Evolutionary conservation across 2,888 invertebrate genomes (phyloP), one percentile per base, ranked within the genome.

Genomic region (Oxycera nigricornis): DNA sequence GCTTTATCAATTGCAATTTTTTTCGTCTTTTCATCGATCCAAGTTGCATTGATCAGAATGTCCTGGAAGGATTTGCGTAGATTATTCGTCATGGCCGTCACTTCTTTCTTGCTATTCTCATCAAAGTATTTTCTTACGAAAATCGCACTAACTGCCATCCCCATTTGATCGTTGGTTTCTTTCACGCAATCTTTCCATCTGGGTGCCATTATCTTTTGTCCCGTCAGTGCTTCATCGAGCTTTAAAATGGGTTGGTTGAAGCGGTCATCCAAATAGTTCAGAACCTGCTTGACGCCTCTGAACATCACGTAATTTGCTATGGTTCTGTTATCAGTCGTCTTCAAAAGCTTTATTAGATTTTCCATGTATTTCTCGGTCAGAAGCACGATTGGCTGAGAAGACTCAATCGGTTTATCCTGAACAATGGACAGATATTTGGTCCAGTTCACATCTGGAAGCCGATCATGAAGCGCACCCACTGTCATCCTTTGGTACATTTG

Each of bases 21-120:
- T 76, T 92, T 89, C 0, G 97, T 97, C 81, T 94, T 92, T 2
- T 88, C 86, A 81, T 97, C 97, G 96, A 97, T 97, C 98, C 97
- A 98, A 68, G 91, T 89, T 73, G 95, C 85, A 76, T 93, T 91
- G 77, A 90, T 89, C 6, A 98, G 88, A 81, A 96, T 93, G 72
- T 89, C 88, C 81, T 93, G 93, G 84, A 98, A 97, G 0, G 97
- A 94, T 30, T 89, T 89, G 35, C 94, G 87, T 0, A 97, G 88
- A 81, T 94, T 91, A 79, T 92, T 90, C 39, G 97, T 95, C 95
- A 97, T 96, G 41, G 90, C 88, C 83, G 94, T 92, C 0, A 95
- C 95, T n/a, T 79, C 78, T 11, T 41, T 73, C 76, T 77, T 94
- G 14, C 77, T 77, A 1, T 93, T 91, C 79, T 92, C 91, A 0